Percentiles rank a stretch among this genome's conserved stretches.
Conservation (phyloP, 2,113 vertebrate species). For the Abramis brama region DNA sequence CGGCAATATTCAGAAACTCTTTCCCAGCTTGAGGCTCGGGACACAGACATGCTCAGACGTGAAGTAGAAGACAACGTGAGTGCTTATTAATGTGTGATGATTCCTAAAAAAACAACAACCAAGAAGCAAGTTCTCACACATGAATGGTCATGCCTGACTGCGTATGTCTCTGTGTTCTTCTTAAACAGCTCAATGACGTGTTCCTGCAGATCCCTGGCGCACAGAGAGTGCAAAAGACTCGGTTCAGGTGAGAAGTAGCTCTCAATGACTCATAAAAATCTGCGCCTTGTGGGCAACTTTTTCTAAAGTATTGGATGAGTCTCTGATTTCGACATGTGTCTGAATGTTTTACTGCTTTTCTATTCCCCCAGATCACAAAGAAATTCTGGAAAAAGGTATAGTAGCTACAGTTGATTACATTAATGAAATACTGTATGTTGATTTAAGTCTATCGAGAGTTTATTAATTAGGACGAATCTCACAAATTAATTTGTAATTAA, state of each 20-base stretch:
- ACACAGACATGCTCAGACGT: constrained; percentile 82
- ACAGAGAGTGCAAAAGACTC: constrained; percentile 86
- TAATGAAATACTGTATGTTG: background rate
- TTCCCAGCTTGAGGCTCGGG: constrained; percentile 76
- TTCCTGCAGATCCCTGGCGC: constrained; percentile 85
- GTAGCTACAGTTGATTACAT: background rate
- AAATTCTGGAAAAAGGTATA: constrained; percentile 95
- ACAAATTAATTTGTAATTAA: background rate
- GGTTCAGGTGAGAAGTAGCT: constrained; percentile 85
- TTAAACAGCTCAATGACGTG: constrained; percentile 83
- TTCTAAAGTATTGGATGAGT: constrained; percentile 6
- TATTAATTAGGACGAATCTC: background rate
- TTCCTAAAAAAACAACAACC: background rate
- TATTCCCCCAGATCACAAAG: constrained; percentile 82
- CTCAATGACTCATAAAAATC: background rate
- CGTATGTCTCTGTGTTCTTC: constrained; percentile 25
- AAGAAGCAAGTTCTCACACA: background rate
- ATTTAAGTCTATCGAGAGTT: background rate
- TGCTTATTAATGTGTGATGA: constrained; percentile 14
- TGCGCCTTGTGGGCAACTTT: background rate
- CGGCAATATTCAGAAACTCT: constrained; percentile 86
- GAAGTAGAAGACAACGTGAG: constrained; percentile 92
- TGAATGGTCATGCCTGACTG: background rate
- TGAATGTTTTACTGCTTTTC: constrained; percentile 15
- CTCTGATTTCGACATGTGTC: background rate